phyloP scores from a whole-genome alignment of 1,140 invertebrate genomes.

The Ptiloglossa arizonensis region DNA sequence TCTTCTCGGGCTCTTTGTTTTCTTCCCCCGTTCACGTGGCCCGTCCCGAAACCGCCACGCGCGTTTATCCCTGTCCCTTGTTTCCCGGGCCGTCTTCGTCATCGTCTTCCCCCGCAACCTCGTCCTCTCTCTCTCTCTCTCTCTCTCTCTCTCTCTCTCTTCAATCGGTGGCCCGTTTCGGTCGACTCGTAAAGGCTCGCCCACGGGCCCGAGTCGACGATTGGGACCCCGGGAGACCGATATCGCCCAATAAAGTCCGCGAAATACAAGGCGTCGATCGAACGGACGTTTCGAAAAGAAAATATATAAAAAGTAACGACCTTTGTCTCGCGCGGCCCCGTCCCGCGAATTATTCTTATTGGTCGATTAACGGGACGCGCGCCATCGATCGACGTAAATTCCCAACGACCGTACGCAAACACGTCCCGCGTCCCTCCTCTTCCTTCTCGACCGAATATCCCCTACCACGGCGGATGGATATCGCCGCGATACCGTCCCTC shows the following conservation, averaged over 20 bases:
- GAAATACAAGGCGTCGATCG: constrained; percentile 62
- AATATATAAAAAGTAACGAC: constrained; percentile 29
- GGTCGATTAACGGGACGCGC: constrained; percentile 53
- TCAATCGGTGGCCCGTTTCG: no score
- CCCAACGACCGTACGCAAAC: constrained; percentile 27
- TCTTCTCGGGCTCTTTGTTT: constrained; percentile 34
- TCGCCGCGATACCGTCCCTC: constrained; percentile 19
- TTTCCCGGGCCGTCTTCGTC: neutral
- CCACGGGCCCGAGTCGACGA: constrained; percentile 39
- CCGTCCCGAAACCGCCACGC: constrained; percentile 8
- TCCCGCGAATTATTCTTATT: constrained; percentile 46
- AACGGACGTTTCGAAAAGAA: constrained; percentile 8
- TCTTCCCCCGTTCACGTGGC: neutral
- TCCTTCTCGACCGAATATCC: neutral
- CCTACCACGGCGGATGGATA: neutral
- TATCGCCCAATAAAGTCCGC: constrained; percentile 60
- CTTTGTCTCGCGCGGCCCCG: constrained; percentile 45
- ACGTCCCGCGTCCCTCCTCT: neutral
- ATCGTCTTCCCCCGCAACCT: constrained; percentile 17
- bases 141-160: no score
- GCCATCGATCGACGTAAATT: constrained; percentile 59
- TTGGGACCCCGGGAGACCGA: constrained; percentile 24
- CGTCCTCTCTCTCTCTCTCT: no score
- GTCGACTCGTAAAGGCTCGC: constrained; percentile 66
- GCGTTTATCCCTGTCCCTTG: neutral